Percentiles rank a stretch among this genome's conserved stretches.
These are phyloP conservation scores for Pseudorasbora parva DNA, from an alignment of 2,113 vertebrate genomes.

Conservation along the genomic window DNA sequence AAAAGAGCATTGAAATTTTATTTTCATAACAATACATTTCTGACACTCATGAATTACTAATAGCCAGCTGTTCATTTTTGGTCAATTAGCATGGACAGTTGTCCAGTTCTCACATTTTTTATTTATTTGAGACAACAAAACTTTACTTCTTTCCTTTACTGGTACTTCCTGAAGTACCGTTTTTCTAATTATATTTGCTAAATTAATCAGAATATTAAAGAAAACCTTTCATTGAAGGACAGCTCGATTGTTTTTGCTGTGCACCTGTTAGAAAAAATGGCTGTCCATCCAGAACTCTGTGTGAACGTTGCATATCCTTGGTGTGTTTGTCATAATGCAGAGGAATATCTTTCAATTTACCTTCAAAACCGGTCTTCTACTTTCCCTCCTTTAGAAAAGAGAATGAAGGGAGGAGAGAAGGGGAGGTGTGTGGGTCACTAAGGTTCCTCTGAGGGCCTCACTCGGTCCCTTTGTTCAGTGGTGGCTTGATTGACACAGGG, in stretches of 20 bases:
- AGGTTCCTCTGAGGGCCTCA: background rate
- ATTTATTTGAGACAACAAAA: background rate
- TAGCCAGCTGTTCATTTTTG: background rate
- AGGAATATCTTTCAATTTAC: background rate
- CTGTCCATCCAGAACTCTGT: background rate
- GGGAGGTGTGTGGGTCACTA: constrained; percentile 2
- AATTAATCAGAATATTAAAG: background rate
- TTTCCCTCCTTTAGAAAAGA: background rate
- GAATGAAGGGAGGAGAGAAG: background rate
- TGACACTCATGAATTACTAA: background rate
- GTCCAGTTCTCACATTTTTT: background rate
- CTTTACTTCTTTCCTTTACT: background rate
- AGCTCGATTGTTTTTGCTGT: background rate
- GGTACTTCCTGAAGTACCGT: background rate
- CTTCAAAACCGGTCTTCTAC: background rate
- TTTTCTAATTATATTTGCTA: background rate
- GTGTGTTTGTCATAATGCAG: background rate
- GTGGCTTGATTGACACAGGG: constrained; percentile 3
- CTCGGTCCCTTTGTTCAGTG: constrained; percentile 7
- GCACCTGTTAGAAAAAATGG: background rate
- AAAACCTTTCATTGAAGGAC: background rate
- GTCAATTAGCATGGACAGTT: background rate
- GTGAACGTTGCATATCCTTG: background rate
- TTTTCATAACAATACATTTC: background rate
- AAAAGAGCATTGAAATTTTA: too few species aligned